Evolutionary conservation across 1,140 invertebrate species (phyloP).

Genomic region (Drosophila bocqueti): DNA sequence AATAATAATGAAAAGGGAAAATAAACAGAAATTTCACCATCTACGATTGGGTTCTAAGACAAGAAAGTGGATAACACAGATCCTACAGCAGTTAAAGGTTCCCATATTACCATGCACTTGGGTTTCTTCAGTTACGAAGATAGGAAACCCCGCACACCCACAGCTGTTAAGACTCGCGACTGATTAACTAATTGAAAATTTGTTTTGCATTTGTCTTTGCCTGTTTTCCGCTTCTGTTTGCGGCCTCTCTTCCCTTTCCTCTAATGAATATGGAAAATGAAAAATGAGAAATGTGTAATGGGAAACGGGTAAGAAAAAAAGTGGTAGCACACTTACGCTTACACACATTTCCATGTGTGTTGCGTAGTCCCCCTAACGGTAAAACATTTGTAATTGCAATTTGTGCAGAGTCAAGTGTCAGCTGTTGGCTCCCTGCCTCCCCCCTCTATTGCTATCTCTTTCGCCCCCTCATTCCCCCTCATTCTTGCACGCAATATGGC

Average conservation of each 20-base stretch:
- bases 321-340: slow-evolving; percentile 20
- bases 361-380: slow-evolving; percentile 39
- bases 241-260: slow-evolving; percentile 1
- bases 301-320: slow-evolving; percentile 3
- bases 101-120: slow-evolving; percentile 1
- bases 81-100: not conserved
- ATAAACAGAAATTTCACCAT: not conserved
- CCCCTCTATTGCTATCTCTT: slow-evolving; percentile 11
- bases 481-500: slow-evolving; percentile 63
- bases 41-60: not conserved
- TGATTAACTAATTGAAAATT: slow-evolving; percentile 55
- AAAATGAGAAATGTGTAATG: slow-evolving; percentile 6
- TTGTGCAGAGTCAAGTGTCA: slow-evolving; percentile 70
- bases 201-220: slow-evolving; percentile 42
- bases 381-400: slow-evolving; percentile 62
- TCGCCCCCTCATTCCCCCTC: not conserved
- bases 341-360: slow-evolving; percentile 11
- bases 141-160: not conserved
- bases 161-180: slow-evolving; percentile 10
- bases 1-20: not conserved
- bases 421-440: slow-evolving; percentile 42
- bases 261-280: slow-evolving; percentile 42
- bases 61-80: not conserved
- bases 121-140: slow-evolving; percentile 1
- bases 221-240: slow-evolving; percentile 25